These are phyloP conservation scores for Spilarctia lutea DNA, from an alignment of 2,888 invertebrate species.

Conservation along the genomic window DNA sequence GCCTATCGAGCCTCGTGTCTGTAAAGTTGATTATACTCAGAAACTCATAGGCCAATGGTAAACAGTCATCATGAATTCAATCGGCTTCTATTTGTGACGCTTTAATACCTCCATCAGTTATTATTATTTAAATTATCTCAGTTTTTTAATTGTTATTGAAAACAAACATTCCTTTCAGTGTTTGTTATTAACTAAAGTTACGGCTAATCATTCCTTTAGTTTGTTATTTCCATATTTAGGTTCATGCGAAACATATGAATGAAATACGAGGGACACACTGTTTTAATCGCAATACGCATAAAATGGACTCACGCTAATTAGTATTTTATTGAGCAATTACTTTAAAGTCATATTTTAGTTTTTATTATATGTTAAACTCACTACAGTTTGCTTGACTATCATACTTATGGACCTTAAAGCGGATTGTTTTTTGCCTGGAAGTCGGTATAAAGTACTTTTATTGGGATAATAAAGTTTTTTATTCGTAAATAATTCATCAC, in stretches of 20 bases:
- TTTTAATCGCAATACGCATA: background rate
- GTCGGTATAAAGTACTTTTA: slow-evolving; percentile 1
- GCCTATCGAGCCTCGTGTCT: slow-evolving; percentile 15
- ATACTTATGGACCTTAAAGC: background rate
- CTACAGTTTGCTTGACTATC: background rate
- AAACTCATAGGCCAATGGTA: background rate
- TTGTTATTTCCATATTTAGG: background rate
- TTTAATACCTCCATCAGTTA: background rate
- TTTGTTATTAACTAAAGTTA: too few relatives aligned
- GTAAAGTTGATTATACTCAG: slow-evolving; percentile 9
- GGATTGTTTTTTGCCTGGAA: background rate
- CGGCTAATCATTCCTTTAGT: background rate
- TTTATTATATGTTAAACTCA: background rate
- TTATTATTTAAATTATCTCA: background rate
- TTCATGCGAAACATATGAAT: background rate
- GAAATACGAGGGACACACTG: background rate
- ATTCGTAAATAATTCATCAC: slow-evolving; percentile 8
- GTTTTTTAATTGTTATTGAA: background rate
- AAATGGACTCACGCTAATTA: background rate
- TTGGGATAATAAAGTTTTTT: slow-evolving; percentile 5
- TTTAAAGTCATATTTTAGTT: background rate
- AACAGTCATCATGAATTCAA: background rate
- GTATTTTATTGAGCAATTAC: background rate
- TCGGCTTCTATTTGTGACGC: background rate
- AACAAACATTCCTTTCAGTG: background rate